Evolutionary conservation across 2,888 invertebrate species (phyloP), one percentile per base, ranked within the genome.

Genomic region (Bombylius major): DNA sequence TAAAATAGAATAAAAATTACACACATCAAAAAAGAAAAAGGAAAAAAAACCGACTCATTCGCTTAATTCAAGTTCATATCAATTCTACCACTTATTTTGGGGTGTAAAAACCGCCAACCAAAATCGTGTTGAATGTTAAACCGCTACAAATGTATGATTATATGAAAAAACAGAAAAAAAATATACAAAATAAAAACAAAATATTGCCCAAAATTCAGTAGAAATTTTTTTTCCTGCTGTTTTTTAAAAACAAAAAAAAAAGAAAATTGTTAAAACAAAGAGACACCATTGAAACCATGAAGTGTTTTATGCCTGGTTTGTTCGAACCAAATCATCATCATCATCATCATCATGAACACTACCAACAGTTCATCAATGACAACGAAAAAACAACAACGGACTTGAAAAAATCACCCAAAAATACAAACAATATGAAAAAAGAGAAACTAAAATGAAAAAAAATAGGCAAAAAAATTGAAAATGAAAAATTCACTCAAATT

Each of bases 91-190:
- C 58, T 54, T 56, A 58, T 6, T 36, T 56, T 59, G 55, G 55
- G 55, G 54, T 56, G 56, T n/a, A 56, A 53, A 58, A 59, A 56
- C 59, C 59, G 54, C 56, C 56, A 56, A 59, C 56, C 59, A 54
- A 59, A 59, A 59, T 59, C 59, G 53, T 56, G 59, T 59, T 59
- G 55, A 59, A 59, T 55, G 48, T 52, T 36, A 56, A 61, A 61
- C 60, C 60, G 53, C 60, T 60, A 59, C 60, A 60, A 60, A 58
- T 59, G 55, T 58, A 57, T 56, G 60, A 61, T 54, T 56, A 42
- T 42, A 42, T 11, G 39, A 9, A 39, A n/a, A n/a, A n/a, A n/a
- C n/a, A n/a, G 23, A 23, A 23, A 23, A 23, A 23, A 23, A 23
- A 23, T 23, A 23, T 23, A 23, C 23, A 23, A 23, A 23, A 23